Evolutionary conservation across 2,888 invertebrate species (phyloP).

Genomic region (Apodemia zela): DNA sequence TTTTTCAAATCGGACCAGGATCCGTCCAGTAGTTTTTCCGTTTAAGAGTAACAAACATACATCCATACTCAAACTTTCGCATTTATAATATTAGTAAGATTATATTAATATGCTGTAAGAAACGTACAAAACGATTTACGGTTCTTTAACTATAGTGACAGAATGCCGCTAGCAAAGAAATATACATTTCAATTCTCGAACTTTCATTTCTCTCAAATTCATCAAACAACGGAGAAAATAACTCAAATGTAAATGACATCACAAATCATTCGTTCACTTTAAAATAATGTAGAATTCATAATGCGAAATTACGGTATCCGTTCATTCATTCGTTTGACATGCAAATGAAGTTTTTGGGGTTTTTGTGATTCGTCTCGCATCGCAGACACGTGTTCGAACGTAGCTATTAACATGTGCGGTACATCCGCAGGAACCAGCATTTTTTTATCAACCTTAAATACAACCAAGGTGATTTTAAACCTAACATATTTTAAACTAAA

Average conservation of each 20-base stretch:
- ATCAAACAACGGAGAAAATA: conserved; percentile 20
- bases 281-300: conserved; percentile 54
- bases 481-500: neutral
- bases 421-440: conserved; percentile 16
- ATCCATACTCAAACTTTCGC: no score
- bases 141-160: no score
- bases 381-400: conserved; percentile 21
- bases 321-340: conserved; percentile 58
- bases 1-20: no score
- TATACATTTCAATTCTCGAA: no score
- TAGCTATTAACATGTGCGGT: conserved; percentile 2
- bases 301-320: conserved; percentile 63
- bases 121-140: no score
- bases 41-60: no score
- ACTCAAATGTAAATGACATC: no score
- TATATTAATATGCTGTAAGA: no score
- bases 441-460: conserved; percentile 2
- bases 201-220: no score
- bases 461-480: neutral
- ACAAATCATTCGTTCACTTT: conserved; percentile 27
- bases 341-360: conserved; percentile 37
- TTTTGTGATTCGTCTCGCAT: conserved; percentile 22
- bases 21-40: no score
- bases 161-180: no score
- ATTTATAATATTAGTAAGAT: no score